These are phyloP conservation scores for Catostomus latipinnis DNA, from an alignment of 2,797 vertebrate species.

Conservation along the genomic window DNA sequence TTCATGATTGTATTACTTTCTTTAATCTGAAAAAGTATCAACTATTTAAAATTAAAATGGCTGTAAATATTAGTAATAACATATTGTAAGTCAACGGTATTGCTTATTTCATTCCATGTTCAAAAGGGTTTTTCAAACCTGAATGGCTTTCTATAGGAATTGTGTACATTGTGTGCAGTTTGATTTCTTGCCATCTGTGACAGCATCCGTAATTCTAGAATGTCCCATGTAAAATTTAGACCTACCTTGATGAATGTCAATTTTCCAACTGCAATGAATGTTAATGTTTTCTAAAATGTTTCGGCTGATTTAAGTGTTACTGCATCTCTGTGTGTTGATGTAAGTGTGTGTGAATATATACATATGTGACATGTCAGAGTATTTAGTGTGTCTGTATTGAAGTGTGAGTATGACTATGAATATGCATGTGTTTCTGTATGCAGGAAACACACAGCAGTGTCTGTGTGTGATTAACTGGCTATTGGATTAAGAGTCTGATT, in stretches of 20 bases:
- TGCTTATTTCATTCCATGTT: neutral
- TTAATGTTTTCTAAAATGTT: neutral
- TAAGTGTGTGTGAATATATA: neutral
- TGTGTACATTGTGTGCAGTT: too few relatives aligned
- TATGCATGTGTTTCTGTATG: constrained; percentile 24
- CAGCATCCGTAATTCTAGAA: too few relatives aligned
- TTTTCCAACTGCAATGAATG: neutral
- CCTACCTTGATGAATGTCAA: neutral
- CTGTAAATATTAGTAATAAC: neutral
- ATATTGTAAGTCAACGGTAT: neutral
- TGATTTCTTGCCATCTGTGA: too few relatives aligned
- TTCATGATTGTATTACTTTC: neutral
- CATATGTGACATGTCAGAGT: neutral
- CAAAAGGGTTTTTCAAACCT: neutral
- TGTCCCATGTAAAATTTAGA: too few relatives aligned
- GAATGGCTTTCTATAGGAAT: neutral
- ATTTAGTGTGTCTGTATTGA: neutral
- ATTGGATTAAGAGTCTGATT: constrained; percentile 78
- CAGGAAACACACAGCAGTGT: constrained; percentile 30
- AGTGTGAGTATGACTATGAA: neutral
- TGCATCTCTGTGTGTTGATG: neutral
- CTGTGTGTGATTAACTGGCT: constrained; percentile 76
- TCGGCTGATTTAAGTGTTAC: neutral
- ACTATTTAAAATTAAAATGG: neutral
- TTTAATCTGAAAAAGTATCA: neutral